Conservation (phyloP, 2,113 vertebrate species). For the Myocastor coypus region DNA sequence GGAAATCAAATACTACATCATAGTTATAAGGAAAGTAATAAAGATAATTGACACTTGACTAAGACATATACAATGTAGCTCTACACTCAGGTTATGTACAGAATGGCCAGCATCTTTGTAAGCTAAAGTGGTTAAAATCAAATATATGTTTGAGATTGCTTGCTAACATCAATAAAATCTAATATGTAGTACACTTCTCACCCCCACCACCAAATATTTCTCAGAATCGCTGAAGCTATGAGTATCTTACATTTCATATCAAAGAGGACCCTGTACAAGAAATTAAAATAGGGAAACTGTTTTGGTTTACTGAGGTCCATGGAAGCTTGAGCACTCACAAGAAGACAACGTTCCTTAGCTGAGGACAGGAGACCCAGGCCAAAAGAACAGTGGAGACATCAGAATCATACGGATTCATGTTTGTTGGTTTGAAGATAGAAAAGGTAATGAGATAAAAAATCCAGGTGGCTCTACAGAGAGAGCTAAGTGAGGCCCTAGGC, state of each 20-base stretch:
- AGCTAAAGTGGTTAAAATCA: background rate
- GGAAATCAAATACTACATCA: background rate
- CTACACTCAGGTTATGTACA: background rate
- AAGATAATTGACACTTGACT: background rate
- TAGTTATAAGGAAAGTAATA: background rate
- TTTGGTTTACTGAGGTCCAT: background rate
- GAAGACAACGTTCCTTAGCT: background rate
- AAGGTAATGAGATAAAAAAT: background rate
- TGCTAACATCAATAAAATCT: background rate
- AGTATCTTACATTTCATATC: background rate
- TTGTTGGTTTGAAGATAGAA: background rate
- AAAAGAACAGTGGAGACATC: background rate
- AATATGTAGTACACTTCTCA: background rate
- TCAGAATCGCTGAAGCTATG: background rate
- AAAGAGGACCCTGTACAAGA: background rate
- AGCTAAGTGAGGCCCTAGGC: background rate
- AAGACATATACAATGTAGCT: background rate
- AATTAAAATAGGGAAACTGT: background rate
- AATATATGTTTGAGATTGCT: background rate
- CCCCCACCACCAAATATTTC: background rate
- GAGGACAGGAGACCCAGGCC: background rate
- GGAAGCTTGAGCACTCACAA: background rate
- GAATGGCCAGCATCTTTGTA: background rate
- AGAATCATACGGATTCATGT: background rate
- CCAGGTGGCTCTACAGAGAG: background rate